Base-by-base conservation (phyloP, 1,140 invertebrate species). In the Zaprionus ghesquierei region DNA sequence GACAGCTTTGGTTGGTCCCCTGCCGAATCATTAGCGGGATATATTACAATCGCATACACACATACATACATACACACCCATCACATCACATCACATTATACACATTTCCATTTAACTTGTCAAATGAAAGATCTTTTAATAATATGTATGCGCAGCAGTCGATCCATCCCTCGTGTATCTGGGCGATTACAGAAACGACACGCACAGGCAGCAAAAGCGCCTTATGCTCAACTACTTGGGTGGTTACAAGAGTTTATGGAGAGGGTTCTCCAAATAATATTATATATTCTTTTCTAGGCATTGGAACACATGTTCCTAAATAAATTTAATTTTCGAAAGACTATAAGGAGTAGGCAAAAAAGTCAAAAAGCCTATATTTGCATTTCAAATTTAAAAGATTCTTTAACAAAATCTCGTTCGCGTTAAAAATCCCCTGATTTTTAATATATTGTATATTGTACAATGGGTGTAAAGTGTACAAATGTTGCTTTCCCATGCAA, bases 101-200 rank as follows among this genome's bases (percentile, higher is more conserved):
- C 31, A 31, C 22, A 10, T 50, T 23, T 33, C 23, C 46, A 50
- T 64, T 53, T 50, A 51, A 41, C 20, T 65, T 66, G 69, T 71
- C 54, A 71, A 65, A 53, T 58, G 25, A 41, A 29, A 71, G 53
- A 51, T 58, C 25, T 25, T 29, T 66, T 71, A 56, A 71, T 58
- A 44, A 35, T 53, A 53, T 46, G 27, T 53, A 53, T 46, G 27
- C 22, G 20, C 29, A n/a, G 38, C 50, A 63, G 35, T 46, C 51
- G 41, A 71, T 68, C 31, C 25, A 29, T 41, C n/a, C 23, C 38
- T 20, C 38, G 51, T 18, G 22, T 60, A 31, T 20, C 35, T 53
- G 62, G 20, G 18, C 12, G 55, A 66, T 72, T 66, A 53, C 6
- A 12, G n/a, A 51, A 59, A 33, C 27, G 49, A 59, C 62, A 72